Conservation (phyloP, 2,888 invertebrate species). For the Trissolcus brochymenae region DNA sequence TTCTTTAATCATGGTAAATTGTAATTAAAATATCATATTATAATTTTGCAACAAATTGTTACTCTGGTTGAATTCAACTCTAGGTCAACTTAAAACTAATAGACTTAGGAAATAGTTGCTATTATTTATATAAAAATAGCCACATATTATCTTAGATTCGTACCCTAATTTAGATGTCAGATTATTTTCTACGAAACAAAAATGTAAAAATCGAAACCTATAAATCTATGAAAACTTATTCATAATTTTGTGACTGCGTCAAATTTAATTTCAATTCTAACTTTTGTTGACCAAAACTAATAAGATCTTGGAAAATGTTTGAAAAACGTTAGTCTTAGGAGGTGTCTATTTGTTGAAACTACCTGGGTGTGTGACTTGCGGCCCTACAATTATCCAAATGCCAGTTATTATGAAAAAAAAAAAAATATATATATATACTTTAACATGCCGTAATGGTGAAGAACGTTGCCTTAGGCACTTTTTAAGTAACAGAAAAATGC, state of each 20-base stretch:
- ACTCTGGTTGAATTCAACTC: slow-evolving; percentile 6
- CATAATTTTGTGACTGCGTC: background rate
- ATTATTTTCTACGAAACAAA: background rate
- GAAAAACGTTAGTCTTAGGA: background rate
- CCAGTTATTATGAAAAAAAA: slow-evolving; percentile 39
- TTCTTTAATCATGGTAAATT: too few relatives aligned
- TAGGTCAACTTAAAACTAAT: slow-evolving; percentile 8
- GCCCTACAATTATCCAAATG: slow-evolving; percentile 41
- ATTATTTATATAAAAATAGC: slow-evolving; percentile 21
- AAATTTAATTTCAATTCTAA: background rate
- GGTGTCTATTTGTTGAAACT: slow-evolving; percentile 46
- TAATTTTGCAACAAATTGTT: too few relatives aligned
- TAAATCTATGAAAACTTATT: background rate
- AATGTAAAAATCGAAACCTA: too few relatives aligned
- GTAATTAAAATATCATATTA: too few relatives aligned
- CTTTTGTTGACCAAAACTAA: slow-evolving; percentile 1
- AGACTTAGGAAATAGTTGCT: slow-evolving; percentile 11
- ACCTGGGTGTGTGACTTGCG: slow-evolving; percentile 52
- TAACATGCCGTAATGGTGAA: slow-evolving; percentile 48
- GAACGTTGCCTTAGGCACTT: slow-evolving; percentile 64
- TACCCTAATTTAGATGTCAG: background rate
- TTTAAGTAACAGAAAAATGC: slow-evolving; percentile 62
- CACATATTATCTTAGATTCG: too few relatives aligned
- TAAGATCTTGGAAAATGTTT: too few relatives aligned
- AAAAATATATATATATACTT: slow-evolving; percentile 32